Evolutionary conservation across 2,888 invertebrate species (phyloP), one percentile per base, ranked within the genome.

Genomic region (Calephelis perditalis): DNA sequence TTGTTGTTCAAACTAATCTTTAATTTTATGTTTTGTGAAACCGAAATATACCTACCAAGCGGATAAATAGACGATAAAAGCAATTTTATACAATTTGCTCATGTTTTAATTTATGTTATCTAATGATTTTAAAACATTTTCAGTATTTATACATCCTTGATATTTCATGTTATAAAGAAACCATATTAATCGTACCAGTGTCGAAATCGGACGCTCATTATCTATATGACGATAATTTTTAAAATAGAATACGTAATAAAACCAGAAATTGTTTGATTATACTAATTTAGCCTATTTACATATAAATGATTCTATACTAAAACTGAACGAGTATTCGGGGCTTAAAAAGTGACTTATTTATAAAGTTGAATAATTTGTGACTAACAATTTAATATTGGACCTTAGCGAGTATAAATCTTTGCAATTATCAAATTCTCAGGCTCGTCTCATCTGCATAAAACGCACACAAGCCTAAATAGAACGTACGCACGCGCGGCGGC

Each of bases 361-460:
- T 52, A 10, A 52, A 52, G 54, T 12, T 44, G 12, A 52, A 15
- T 55, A 36, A 59, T 59, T 59, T 55, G 54, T 43, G 12, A 36
- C 15, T 40, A 7, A 12, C 44, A 56, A 54, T 70, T 66, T 67
- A 68, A 71, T 71, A 70, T 69, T 68, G 68, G 64, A 70, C 68
- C 63, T 66, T 72, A 67, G 69, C 66, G 75, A 72, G 73, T 79
- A 86, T 86, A 87, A 89, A 89, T 90, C 89, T 86, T 86, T 73
- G 84, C 89, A 89, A 89, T 90, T 90, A 90, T 88, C 89, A 88
- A 90, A 90, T 87, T 87, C 88, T 81, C 83, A 72, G 77, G 74
- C 73, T 70, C 75, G 73, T 76, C 84, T 86, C 86, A 88, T 89
- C 88, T 89, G 84, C 89, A 88, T 88, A 84, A 54, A 78, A 82